A percentile compares a stretch with the other conserved stretches of the same genome.
phyloP scores from a whole-genome alignment of 2,888 invertebrate species.

The Myathropa florea region DNA sequence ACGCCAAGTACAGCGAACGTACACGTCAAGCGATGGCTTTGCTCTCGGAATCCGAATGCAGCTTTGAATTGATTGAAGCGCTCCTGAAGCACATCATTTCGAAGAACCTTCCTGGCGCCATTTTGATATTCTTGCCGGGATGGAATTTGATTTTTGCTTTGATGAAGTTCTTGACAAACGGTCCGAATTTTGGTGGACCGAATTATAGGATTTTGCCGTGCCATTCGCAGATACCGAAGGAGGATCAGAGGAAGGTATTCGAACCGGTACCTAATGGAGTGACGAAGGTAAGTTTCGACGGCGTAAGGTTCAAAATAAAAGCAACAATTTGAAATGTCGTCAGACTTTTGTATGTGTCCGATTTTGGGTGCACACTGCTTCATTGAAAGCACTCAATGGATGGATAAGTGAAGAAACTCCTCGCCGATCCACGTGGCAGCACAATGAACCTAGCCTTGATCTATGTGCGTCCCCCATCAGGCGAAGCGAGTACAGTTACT shows the following conservation, averaged over 20 bases:
- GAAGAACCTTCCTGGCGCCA: slow-evolving; percentile 88
- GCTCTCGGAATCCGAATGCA: slow-evolving; percentile 93
- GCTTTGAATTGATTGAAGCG: slow-evolving; percentile 95
- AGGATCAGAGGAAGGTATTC: slow-evolving; percentile 97
- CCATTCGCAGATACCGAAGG: slow-evolving; percentile 98
- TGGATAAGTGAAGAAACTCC: no score
- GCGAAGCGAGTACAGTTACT: no score
- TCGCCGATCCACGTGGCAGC: no score
- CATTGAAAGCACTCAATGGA: no score
- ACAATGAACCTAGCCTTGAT: no score
- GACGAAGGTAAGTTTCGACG: slow-evolving; percentile 86
- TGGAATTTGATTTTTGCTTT: slow-evolving; percentile 98
- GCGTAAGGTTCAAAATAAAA: no score
- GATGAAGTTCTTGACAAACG: slow-evolving; percentile 90
- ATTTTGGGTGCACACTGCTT: no score
- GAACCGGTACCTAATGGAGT: slow-evolving; percentile 90
- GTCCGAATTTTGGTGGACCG: slow-evolving; percentile 86
- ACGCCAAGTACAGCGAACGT: slow-evolving; percentile 82
- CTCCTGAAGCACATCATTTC: slow-evolving; percentile 86
- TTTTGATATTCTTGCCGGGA: slow-evolving; percentile 96
- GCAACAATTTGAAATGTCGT: no score
- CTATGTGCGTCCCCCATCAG: no score
- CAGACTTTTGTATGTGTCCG: no score
- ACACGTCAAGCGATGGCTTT: slow-evolving; percentile 88
- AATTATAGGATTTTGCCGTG: slow-evolving; percentile 92